Base-by-base conservation (phyloP, 1,140 invertebrate genomes). In the Hestina assimilis region DNA sequence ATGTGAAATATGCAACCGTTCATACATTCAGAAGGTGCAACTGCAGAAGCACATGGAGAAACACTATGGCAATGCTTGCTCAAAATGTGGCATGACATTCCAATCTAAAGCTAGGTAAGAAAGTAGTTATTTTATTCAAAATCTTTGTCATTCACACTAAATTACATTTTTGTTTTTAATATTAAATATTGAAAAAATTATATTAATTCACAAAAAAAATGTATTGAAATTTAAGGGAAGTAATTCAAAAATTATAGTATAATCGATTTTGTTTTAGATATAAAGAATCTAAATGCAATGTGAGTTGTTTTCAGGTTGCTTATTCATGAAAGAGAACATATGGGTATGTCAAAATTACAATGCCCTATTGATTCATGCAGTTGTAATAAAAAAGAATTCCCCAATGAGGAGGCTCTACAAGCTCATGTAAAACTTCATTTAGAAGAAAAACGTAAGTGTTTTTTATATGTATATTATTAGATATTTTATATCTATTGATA, bases 1-100 rank as follows among this genome's bases (percentile, higher is more conserved):
- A 59, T 87, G 84, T 51, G 14, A 54, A 0, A 26, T 75, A 4
- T 87, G 84, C 40, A 40, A 45, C 8, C 40, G 42, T 17, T 87
- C 84, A 0, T 87, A 73, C 67, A 87, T 87, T 58, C 84, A 87
- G 51, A 72, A 70, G 4, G 57, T 62, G 15, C 82, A 85, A 46
- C 67, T 87, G 17, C 62, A 73, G 38, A 66, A 69, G 0, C 83
- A 87, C 35, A 52, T 83, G 38, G 46, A 72, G 20, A 72, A 62
- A 9, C 83, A 87, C 59, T 43, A 23, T 1, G 74, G 66, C 40
- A 72, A 63, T 43, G 28, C 53, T 0, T 87, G 83, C 51, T 4
- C 6, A 4, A 38, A 58, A 5, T 87, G 83, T 40, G 59, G 52
- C 0, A 2, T 35, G 1, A 55, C 35, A 3, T 83, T 83, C 45